Base-by-base conservation (phyloP, 2,888 invertebrate genomes). In the Phengaris arion region DNA sequence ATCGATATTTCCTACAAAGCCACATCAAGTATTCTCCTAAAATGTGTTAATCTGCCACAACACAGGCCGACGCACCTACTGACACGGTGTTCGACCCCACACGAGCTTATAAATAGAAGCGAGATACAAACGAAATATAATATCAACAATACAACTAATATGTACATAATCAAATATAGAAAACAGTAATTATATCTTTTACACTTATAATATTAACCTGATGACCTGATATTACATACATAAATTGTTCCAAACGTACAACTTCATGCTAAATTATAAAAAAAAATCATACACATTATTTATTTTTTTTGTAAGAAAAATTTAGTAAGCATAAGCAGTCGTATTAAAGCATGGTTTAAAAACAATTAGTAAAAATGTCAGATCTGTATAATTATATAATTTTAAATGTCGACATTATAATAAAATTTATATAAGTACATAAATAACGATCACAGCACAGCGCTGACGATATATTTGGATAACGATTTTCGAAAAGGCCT, bases 401-500 rank as follows among this genome's bases (percentile, higher is more conserved):
- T 70, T 51, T 22, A 54, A 72, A 72, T 9, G 72, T 72, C 72
- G 72, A 72, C 35, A 35, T 72, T 35, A 54, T 54, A 54, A 54
- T 72, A 72, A 69, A 70, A 74, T 70, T 74, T 57, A 69, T 48
- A 82, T 88, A 88, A 88, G 87, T 87, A 87, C 88, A 79, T 82
- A 83, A 82, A 84, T 83, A 84, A 84, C 83, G 83, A 87, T 84
- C 85, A 86, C 87, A 84, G 84, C 85, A 79, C 51, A 79, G 80
- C 81, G 84, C 86, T 84, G 87, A 85, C 81, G 81, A 81, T 82
- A 81, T 75, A 77, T 85, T 83, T 83, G 82, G 81, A 84, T 80
- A 80, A 82, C 83, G 85, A 85, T 70, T 85, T 86, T 85, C 83
- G 86, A 87, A 84, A 85, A 83, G 82, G 79, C 84, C 85, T 85